Evolutionary conservation across 1,140 invertebrate genomes (phyloP).

Genomic region (Sycophila sp.): DNA sequence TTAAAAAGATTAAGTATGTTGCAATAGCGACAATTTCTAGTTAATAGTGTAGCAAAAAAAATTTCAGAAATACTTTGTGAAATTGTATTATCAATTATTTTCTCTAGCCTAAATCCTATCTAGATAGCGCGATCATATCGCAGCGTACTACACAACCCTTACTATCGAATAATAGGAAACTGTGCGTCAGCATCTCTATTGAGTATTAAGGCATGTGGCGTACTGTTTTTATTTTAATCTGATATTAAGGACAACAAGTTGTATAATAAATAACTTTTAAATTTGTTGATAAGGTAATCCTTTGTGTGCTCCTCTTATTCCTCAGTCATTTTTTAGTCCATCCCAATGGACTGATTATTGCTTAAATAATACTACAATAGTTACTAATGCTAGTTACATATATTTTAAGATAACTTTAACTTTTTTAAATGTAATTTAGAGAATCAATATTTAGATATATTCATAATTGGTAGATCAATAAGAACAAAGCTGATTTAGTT

Average conservation of each 20-base stretch:
- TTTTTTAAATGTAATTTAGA: too few relatives aligned
- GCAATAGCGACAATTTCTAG: constrained; percentile 18
- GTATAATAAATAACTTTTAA: neutral
- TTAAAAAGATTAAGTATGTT: constrained; percentile 13
- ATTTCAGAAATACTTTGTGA: too few relatives aligned
- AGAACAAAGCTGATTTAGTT: too few relatives aligned
- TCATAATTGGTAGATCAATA: too few relatives aligned
- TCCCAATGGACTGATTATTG: too few relatives aligned
- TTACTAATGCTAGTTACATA: too few relatives aligned
- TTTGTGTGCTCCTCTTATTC: constrained; percentile 14
- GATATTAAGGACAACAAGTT: constrained; percentile 13
- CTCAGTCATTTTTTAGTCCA: too few relatives aligned
- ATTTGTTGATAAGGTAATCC: constrained; percentile 5
- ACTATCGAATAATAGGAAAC: constrained; percentile 10
- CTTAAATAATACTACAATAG: too few relatives aligned
- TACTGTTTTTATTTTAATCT: constrained; percentile 15
- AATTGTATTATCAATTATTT: too few relatives aligned
- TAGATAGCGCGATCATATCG: constrained; percentile 7
- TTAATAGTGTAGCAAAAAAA: constrained; percentile 24
- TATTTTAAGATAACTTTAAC: too few relatives aligned
- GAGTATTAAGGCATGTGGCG: constrained; percentile 35
- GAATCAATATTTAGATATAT: too few relatives aligned
- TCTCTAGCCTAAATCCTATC: neutral
- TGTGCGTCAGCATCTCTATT: constrained; percentile 23
- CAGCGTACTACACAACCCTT: constrained; percentile 5